phyloP scores from a whole-genome alignment of 2,113 vertebrate genomes.

The Salvator merianae region DNA sequence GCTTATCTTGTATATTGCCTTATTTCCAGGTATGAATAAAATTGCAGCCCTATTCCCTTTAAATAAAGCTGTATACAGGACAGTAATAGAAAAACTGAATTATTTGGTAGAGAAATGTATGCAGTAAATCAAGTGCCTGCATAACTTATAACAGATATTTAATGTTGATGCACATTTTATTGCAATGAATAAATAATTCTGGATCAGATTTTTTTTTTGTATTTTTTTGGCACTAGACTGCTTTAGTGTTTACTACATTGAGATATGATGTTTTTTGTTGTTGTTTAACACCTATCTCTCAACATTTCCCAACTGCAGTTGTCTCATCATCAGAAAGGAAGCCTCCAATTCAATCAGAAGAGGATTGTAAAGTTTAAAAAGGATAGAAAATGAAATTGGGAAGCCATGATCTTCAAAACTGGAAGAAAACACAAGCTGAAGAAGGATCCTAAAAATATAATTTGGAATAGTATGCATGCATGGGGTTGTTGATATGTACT shows the following conservation, averaged over 20 bases:
- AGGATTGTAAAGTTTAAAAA: too few species aligned
- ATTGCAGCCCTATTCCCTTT: neutral
- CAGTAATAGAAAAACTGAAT: neutral
- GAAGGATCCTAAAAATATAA: neutral
- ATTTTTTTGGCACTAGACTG: neutral
- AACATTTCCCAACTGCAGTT: neutral
- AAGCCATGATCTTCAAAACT: too few species aligned
- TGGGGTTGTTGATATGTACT: neutral
- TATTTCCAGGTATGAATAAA: neutral
- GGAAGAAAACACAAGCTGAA: too few species aligned
- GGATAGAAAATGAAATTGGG: neutral
- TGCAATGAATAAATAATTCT: neutral
- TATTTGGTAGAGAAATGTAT: neutral
- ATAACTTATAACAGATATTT: neutral
- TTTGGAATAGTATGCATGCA: neutral
- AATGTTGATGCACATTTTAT: conserved; percentile 4
- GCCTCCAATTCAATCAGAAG: too few species aligned
- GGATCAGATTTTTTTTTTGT: neutral
- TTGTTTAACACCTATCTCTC: neutral
- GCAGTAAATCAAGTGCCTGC: neutral
- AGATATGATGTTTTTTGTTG: neutral
- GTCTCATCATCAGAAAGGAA: neutral
- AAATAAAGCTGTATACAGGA: neutral
- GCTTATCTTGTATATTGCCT: too few species aligned
- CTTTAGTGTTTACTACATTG: neutral